Conservation (phyloP, 2,113 vertebrate genomes). For the Eubucco bourcierii region DNA sequence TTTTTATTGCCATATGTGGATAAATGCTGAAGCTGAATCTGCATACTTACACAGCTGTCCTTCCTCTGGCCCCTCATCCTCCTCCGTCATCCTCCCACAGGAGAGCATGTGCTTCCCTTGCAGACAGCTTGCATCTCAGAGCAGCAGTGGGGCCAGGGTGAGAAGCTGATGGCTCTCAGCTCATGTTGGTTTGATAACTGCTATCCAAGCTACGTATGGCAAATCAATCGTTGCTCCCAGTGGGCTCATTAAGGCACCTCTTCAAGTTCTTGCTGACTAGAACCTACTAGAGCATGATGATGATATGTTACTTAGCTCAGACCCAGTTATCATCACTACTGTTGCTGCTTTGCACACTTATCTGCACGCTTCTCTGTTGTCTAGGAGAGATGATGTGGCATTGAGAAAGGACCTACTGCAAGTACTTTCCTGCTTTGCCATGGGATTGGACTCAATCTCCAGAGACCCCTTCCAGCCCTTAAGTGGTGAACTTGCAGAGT, state of each 20-base stretch:
- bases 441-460: too few relatives aligned
- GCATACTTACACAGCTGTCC: not conserved
- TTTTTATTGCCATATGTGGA: not conserved
- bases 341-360: not conserved
- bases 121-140: not conserved
- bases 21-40: not conserved
- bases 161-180: not conserved
- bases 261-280: not conserved
- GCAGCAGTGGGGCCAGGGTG: not conserved
- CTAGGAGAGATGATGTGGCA: not conserved
- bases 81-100: not conserved
- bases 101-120: not conserved
- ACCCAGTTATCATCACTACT: not conserved
- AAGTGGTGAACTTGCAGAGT: not conserved
- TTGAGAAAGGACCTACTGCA: not conserved
- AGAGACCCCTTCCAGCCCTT: too few relatives aligned
- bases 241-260: not conserved
- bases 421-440: too few relatives aligned
- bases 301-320: not conserved
- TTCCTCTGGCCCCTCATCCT: fast-evolving
- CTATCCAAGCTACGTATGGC: not conserved
- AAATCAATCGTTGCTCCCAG: not conserved
- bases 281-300: fast-evolving
- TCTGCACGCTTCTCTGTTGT: not conserved
- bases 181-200: not conserved